Conservation (phyloP, 2,888 invertebrate species). For the Falcaria lacertinaria region DNA sequence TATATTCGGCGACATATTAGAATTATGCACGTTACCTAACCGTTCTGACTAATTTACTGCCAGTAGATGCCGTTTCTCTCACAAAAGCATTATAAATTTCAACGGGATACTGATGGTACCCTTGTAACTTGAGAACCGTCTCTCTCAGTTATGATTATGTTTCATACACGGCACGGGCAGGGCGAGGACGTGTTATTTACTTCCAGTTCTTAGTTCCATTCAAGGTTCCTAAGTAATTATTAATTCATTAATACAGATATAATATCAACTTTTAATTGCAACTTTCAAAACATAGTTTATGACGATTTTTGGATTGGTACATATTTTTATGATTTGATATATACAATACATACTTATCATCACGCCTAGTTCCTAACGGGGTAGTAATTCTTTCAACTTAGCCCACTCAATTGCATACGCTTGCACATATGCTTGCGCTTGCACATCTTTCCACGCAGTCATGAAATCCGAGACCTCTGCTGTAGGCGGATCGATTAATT, state of each 20-base stretch:
- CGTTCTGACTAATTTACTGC: conserved; percentile 50
- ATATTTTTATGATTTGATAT: too few species aligned
- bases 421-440: conserved; percentile 28
- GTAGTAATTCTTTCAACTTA: too few species aligned
- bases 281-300: too few species aligned
- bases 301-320: too few species aligned
- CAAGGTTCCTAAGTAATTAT: conserved; percentile 16
- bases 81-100: conserved; percentile 37
- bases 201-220: conserved; percentile 6
- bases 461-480: conserved; percentile 69
- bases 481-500: conserved; percentile 75
- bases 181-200: conserved; percentile 28
- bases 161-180: conserved; percentile 25
- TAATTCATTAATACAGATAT: too few species aligned
- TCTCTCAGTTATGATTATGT: conserved; percentile 45
- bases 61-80: conserved; percentile 44
- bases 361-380: too few species aligned
- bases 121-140: conserved; percentile 43
- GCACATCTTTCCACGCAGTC: conserved; percentile 62
- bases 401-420: too few species aligned
- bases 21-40: conserved; percentile 41
- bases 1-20: conserved; percentile 27
- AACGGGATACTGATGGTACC: conserved; percentile 32
- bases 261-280: too few species aligned
- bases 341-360: too few species aligned